Evolutionary conservation across 1,140 invertebrate species (phyloP).

Genomic region (Calosoma granatense): DNA sequence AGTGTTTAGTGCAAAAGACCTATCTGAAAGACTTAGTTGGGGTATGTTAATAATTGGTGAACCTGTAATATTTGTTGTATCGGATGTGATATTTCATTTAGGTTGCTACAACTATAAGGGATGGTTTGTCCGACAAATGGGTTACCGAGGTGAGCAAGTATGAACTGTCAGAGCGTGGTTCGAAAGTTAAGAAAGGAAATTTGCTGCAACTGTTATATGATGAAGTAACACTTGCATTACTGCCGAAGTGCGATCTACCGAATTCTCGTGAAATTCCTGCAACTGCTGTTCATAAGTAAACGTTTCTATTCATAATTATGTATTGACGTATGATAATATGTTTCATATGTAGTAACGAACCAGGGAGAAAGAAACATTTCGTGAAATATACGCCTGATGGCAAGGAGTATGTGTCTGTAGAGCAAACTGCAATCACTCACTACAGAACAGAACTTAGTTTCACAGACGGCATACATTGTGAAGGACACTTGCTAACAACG

Average conservation of each 20-base stretch:
- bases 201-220: neutral
- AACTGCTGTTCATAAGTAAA: neutral
- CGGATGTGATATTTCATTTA: neutral
- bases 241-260: neutral
- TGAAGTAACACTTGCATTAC: neutral
- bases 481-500: slow-evolving; percentile 20
- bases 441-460: slow-evolving; percentile 20
- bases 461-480: slow-evolving; percentile 24
- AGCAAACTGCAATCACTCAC: slow-evolving; percentile 21
- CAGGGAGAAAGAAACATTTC: neutral
- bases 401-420: slow-evolving; percentile 17
- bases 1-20: neutral
- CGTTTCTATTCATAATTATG: too few species aligned
- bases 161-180: neutral
- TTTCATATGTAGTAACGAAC: neutral
- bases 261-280: neutral
- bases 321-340: too few species aligned
- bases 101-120: neutral
- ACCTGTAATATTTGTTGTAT: too few species aligned
- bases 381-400: neutral
- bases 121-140: neutral
- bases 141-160: neutral
- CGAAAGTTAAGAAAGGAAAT: neutral
- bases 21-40: neutral
- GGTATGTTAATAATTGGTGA: neutral